These are phyloP conservation scores for Chlamydotis undulata DNA, from an alignment of 2,113 vertebrate genomes.

Conservation along the genomic window DNA sequence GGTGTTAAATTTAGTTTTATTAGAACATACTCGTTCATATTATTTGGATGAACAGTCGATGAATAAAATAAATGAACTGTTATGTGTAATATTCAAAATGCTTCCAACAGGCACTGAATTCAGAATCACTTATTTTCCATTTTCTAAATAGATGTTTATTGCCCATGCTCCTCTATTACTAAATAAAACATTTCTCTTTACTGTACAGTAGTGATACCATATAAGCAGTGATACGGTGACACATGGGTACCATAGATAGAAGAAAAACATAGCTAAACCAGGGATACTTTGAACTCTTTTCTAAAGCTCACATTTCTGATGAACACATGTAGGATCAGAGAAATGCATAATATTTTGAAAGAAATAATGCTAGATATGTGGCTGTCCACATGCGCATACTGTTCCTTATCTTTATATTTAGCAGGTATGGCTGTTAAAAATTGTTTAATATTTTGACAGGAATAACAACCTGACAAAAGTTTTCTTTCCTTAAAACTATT, in stretches of 20 bases:
- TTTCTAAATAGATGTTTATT: slow-evolving; percentile 21
- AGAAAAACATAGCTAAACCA: neutral
- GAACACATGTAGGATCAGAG: neutral
- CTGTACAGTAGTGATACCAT: neutral
- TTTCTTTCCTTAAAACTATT: neutral
- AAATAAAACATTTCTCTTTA: neutral
- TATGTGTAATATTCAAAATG: slow-evolving; percentile 15
- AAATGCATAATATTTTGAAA: neutral
- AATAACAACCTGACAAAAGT: neutral
- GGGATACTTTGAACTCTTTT: neutral
- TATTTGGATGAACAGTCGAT: neutral
- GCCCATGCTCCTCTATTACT: neutral
- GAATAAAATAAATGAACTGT: slow-evolving; percentile 21
- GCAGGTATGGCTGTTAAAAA: neutral
- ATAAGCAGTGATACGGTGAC: neutral
- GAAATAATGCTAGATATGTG: neutral
- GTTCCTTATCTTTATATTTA: neutral
- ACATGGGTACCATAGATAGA: neutral
- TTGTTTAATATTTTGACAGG: neutral
- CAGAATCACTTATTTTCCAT: neutral
- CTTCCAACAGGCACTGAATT: neutral
- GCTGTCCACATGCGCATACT: neutral
- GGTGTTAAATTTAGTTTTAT: slow-evolving; percentile 32
- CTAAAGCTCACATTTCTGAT: neutral
- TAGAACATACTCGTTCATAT: neutral